Evolutionary conservation across 2,888 invertebrate genomes (phyloP), one percentile per base, ranked within the genome.

Genomic region (Pristionchus mayeri): DNA sequence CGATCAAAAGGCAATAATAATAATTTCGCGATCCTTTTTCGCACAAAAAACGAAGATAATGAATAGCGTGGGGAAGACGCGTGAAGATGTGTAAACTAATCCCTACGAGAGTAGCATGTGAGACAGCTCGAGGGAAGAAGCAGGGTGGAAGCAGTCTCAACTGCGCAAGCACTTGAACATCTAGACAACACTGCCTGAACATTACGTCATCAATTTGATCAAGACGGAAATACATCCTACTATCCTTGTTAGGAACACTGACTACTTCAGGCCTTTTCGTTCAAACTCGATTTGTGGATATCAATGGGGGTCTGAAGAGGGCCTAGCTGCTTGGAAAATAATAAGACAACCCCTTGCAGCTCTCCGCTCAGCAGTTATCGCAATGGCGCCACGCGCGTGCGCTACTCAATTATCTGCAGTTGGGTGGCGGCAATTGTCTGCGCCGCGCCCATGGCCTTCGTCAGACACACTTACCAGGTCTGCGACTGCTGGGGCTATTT

Each of bases 331-430:
- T n/a, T n/a, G n/a, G n/a, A n/a, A n/a, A n/a, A n/a, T n/a, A n/a
- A n/a, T n/a, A n/a, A n/a, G n/a, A n/a, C n/a, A n/a, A 18, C 16
- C 44, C 21, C 21, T 88, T 89, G 86, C 88, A 91, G 90, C 75
- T 88, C 88, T 34, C 91, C 91, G 11, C 80, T 91, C 82, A 89
- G 87, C 85, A 91, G 91, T 85, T 90, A 89, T 84, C 87, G 89
- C 50, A 90, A 86, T 18, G 89, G 88, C 24, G 85, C 87, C 18
- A 88, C 87, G 60, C 87, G 89, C 30, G 89, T 90, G n/a, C 86
- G 85, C 50, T 89, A 87, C 85, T 85, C 89, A 21, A 90, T 90
- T 76, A 86, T 84, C 21, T 76, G 88, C 67, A 87, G 89, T 13
- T 90, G 91, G 91, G 78, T 85, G 21, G 84, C 81, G 4, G 90